phyloP scores from a whole-genome alignment of 2,888 invertebrate species.

The Amblyteles armatorius region DNA sequence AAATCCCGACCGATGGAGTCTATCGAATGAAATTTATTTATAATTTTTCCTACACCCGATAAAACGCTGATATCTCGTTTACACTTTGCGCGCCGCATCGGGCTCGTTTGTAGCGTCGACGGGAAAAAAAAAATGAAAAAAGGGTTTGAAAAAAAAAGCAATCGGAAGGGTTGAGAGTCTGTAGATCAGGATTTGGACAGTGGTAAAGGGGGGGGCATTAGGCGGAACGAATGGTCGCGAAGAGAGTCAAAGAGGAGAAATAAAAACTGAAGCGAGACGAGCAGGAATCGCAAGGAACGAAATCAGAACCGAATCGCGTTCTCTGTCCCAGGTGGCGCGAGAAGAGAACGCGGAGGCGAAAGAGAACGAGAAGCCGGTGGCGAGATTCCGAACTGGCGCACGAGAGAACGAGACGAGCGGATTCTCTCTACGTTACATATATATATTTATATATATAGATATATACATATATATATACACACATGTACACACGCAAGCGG shows the following conservation, averaged over 20 bases:
- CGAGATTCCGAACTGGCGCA: slow-evolving; percentile 58
- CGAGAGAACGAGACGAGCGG: slow-evolving; percentile 29
- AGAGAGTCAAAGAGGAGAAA: slow-evolving; percentile 46
- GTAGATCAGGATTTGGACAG: slow-evolving; percentile 73
- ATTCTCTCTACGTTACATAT: slow-evolving; percentile 10
- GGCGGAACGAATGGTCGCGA: slow-evolving; percentile 69
- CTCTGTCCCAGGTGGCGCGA: slow-evolving; percentile 57
- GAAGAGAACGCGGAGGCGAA: slow-evolving; percentile 38
- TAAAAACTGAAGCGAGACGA: slow-evolving; percentile 35
- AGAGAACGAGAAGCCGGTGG: slow-evolving; percentile 46
- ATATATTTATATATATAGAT: slow-evolving; percentile 8
- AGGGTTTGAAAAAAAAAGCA: slow-evolving; percentile 21
- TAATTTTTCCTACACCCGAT: neutral
- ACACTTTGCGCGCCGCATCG: slow-evolving; percentile 55
- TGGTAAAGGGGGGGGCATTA: slow-evolving; percentile 67
- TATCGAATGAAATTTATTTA: neutral
- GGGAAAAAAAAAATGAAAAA: slow-evolving; percentile 14
- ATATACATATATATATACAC: slow-evolving; percentile 35
- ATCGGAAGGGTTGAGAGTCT: slow-evolving; percentile 46
- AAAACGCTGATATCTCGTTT: slow-evolving; percentile 56
- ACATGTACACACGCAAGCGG: slow-evolving; percentile 5
- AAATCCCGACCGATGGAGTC: neutral
- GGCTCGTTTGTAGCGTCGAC: slow-evolving; percentile 48
- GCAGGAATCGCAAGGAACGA: slow-evolving; percentile 54
- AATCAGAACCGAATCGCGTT: slow-evolving; percentile 60